Evolutionary conservation across 30 jellyfish, hydroid and myxozoan genomes (phyloP), one percentile per base, ranked within the genome.

Genomic region (Hydra vulgaris): DNA sequence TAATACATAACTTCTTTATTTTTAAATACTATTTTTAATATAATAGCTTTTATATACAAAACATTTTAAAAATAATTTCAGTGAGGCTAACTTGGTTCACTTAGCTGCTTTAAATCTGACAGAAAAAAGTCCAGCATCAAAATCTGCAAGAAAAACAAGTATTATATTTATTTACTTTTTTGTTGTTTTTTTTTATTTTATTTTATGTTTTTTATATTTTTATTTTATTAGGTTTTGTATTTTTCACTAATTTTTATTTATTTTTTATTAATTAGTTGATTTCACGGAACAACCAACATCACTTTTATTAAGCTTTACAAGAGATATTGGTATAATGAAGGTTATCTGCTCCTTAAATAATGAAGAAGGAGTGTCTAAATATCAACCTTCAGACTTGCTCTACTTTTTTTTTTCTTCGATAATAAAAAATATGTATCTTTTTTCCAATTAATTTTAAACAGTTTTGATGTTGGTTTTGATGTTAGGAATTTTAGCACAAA

Each of bases 91-190:
- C 76, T 25, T 89, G 74, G 85, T 83, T 40, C 81, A 89, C 22
- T 82, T 89, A 18, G 97, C 97, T 0, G 93, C 97, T 18, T 77
- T 89, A 53, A 92, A 82, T 15, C 79, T 89, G 27, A 72, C 95
- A 15, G 97, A 89, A 18, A 66, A 84, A 24, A 79, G 89, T 26
- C 74, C 81, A 16, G 25, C 94, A 19, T 72, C 79, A 26, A 88
- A 83, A 55, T 81, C 81, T 20, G 81, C 94, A 23, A 72, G 83
- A 72, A 81, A 82, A 76, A 85, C 76, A 18, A 89, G 96, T 88
- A 77, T 27, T n/a, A n/a, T n/a, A n/a, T n/a, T n/a, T n/a, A n/a
- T n/a, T n/a, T n/a, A n/a, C n/a, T 19, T 16, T 15, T n/a, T 16
- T 17, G 21, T 17, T 26, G 19, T 53, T 26, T 0, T 82, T 81